A percentile compares a stretch with the other conserved stretches of the same genome.
Conservation (phyloP, 2,888 invertebrate genomes). For the Diarsia brunnea region DNA sequence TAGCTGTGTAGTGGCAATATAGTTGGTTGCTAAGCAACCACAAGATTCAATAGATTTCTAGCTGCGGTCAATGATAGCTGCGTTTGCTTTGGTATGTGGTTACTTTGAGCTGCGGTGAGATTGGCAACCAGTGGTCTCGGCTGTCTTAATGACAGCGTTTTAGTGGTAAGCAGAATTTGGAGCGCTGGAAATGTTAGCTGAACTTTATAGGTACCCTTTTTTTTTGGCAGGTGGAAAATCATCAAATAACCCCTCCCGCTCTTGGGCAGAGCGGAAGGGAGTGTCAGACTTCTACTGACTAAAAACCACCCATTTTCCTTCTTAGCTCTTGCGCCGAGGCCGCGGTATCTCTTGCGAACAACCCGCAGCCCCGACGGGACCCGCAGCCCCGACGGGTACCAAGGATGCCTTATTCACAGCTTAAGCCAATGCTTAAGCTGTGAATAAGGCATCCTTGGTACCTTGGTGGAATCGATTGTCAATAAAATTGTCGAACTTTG, state of each 20-base stretch:
- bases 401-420: conserved; percentile 6
- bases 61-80: neutral
- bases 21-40: conserved; percentile 4
- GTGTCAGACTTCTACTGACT: no score
- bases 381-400: no score
- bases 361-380: no score
- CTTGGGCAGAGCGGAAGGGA: no score
- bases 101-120: neutral
- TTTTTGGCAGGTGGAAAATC: no score
- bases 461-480: conserved; percentile 49
- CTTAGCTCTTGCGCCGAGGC: no score
- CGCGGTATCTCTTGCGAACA: no score
- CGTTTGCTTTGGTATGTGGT: neutral
- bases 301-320: no score
- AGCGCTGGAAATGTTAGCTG: neutral
- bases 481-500: conserved; percentile 42
- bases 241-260: no score
- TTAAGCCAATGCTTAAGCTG: no score
- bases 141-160: neutral
- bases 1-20: neutral
- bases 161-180: neutral
- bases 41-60: neutral
- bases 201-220: no score
- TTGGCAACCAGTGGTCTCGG: neutral
- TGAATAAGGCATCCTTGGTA: no score